Conservation (phyloP, 2,797 vertebrate species). For the Melanotaenia maccullochi region DNA sequence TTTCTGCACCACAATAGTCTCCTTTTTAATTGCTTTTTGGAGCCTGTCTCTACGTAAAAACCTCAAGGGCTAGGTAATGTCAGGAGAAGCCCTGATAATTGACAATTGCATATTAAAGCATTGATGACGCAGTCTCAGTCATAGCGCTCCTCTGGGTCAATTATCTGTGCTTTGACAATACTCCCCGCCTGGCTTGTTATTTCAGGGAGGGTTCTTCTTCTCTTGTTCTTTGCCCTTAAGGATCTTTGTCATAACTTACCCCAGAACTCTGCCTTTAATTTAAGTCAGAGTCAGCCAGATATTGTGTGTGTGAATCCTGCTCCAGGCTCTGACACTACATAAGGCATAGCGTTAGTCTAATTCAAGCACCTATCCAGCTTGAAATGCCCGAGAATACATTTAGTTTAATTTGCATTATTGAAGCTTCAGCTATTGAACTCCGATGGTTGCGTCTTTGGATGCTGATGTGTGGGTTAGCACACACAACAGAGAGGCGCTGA, state of each 20-base stretch:
- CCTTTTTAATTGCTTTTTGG: constrained; percentile 74
- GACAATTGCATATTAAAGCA: constrained; percentile 76
- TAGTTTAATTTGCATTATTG: constrained; percentile 48
- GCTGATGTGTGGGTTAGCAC: constrained; percentile 10
- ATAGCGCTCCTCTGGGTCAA: constrained; percentile 70
- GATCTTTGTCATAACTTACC: constrained; percentile 36
- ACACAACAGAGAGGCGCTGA: constrained; percentile 1
- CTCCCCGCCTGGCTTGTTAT: constrained; percentile 43
- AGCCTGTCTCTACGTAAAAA: constrained; percentile 16
- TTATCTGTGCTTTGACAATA: constrained; percentile 67
- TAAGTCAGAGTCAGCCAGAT: constrained; percentile 36
- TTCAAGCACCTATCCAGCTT: constrained; percentile 18
- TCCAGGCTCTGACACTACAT: constrained; percentile 26
- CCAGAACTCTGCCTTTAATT: constrained; percentile 45
- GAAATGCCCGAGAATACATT: not conserved
- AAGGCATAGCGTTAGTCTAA: constrained; percentile 33
- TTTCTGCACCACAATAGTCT: constrained; percentile 57
- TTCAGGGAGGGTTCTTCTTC: constrained; percentile 55
- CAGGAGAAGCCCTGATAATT: constrained; percentile 62
- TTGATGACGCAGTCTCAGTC: constrained; percentile 64
- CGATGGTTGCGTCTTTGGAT: constrained; percentile 16
- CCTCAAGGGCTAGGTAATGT: constrained; percentile 56
- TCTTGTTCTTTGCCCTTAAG: constrained; percentile 44
- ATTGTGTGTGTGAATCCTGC: constrained; percentile 40
- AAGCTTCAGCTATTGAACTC: constrained; percentile 51